These are phyloP conservation scores for Gambelia wislizenii DNA, from an alignment of 2,797 vertebrate species.

Conservation along the genomic window DNA sequence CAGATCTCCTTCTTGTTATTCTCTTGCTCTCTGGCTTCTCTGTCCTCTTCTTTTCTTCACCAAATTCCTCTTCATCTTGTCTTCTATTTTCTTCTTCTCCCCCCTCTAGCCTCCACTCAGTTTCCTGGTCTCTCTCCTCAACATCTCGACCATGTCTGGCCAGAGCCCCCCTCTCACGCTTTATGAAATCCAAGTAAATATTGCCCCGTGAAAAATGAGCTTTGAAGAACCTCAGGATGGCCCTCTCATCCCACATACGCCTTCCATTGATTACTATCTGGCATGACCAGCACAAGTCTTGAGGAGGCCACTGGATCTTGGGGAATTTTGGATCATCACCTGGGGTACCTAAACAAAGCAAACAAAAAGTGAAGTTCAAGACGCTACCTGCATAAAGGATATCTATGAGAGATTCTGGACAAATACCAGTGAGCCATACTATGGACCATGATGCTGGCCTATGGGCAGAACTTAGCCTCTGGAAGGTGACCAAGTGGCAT, in stretches of 20 bases:
- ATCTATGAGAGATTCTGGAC: neutral
- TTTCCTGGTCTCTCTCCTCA: constrained; percentile 10
- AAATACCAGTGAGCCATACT: neutral
- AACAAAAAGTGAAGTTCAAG: neutral
- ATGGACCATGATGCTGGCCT: neutral
- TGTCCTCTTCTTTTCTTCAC: constrained; percentile 27
- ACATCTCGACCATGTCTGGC: constrained; percentile 52
- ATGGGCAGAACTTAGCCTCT: neutral
- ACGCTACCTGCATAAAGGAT: neutral
- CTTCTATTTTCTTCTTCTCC: constrained; percentile 25
- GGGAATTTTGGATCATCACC: constrained; percentile 92
- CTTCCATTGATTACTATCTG: constrained; percentile 77
- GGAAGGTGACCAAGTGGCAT: neutral
- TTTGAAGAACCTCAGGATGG: constrained; percentile 84
- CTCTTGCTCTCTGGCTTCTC: neutral
- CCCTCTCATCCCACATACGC: constrained; percentile 80
- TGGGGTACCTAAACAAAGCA: constrained; percentile 77
- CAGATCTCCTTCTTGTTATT: neutral
- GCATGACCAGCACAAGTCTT: constrained; percentile 84
- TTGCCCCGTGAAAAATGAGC: constrained; percentile 80
- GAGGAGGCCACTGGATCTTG: constrained; percentile 92
- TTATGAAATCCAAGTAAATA: constrained; percentile 77
- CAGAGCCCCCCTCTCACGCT: constrained; percentile 61
- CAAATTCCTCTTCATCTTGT: constrained; percentile 33
- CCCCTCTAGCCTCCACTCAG: constrained; percentile 39